These are phyloP conservation scores for Lasiommata megera DNA, from an alignment of 2,888 invertebrate genomes.

Conservation along the genomic window DNA sequence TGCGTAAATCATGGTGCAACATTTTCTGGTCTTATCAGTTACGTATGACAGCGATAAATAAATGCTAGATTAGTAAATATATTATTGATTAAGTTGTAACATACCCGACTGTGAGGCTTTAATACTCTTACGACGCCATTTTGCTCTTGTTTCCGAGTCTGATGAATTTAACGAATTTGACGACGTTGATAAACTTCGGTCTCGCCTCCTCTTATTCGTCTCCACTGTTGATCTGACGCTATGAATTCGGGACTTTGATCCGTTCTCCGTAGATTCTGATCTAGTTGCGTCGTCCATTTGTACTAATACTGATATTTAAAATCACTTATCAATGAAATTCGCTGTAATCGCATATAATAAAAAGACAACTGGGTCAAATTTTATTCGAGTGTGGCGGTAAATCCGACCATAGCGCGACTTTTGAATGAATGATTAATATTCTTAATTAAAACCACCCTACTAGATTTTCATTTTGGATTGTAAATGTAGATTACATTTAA, in stretches of 20 bases:
- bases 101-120: slow-evolving; percentile 9
- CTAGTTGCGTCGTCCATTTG: slow-evolving; percentile 7
- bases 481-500: too few species aligned
- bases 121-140: slow-evolving; percentile 11
- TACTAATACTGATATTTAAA: slow-evolving; percentile 7
- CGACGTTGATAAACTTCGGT: slow-evolving; percentile 7
- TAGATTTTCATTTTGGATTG: too few species aligned
- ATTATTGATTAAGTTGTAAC: background rate
- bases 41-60: background rate
- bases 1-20: background rate
- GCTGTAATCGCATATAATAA: slow-evolving; percentile 4
- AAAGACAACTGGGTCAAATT: background rate
- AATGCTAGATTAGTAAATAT: background rate
- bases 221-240: background rate
- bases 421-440: too few species aligned
- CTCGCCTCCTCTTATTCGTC: background rate
- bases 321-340: slow-evolving; percentile 10
- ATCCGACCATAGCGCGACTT: too few species aligned
- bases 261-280: background rate
- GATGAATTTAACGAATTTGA: slow-evolving; percentile 7
- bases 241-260: background rate
- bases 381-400: background rate
- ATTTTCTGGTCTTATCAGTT: background rate
- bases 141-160: slow-evolving; percentile 12
- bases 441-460: too few species aligned